These are phyloP conservation scores for Lobophora halterata DNA, from an alignment of 2,888 invertebrate genomes.

Conservation along the genomic window DNA sequence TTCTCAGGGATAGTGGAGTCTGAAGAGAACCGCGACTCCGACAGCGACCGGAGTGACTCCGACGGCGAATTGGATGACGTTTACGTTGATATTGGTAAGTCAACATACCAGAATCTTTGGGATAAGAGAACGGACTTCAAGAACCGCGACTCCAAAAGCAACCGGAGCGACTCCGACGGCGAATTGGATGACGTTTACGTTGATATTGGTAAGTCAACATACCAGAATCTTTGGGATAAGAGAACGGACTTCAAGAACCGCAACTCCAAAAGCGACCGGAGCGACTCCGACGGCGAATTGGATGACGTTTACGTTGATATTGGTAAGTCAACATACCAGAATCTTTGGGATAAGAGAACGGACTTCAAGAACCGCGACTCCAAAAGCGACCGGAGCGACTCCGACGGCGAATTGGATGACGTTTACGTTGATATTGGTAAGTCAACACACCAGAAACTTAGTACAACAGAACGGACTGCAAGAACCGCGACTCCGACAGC, in stretches of 20 bases:
- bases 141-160: slow-evolving; percentile 63
- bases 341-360: too few relatives aligned
- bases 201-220: slow-evolving; percentile 58
- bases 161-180: slow-evolving; percentile 64
- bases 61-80: slow-evolving; percentile 71
- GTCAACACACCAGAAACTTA: too few relatives aligned
- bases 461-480: too few relatives aligned
- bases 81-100: slow-evolving; percentile 69
- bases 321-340: slow-evolving; percentile 51
- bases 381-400: slow-evolving; percentile 65
- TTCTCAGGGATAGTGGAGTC: slow-evolving; percentile 77
- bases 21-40: slow-evolving; percentile 64
- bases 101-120: too few relatives aligned
- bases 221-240: too few relatives aligned
- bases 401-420: slow-evolving; percentile 67
- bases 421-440: slow-evolving; percentile 72
- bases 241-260: too few relatives aligned
- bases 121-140: too few relatives aligned
- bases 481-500: slow-evolving; percentile 63
- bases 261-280: slow-evolving; percentile 63
- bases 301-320: slow-evolving; percentile 74
- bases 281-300: slow-evolving; percentile 66
- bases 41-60: slow-evolving; percentile 66
- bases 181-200: slow-evolving; percentile 72
- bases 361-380: slow-evolving; percentile 63